Conservation (phyloP, 2,888 invertebrate species). For the Tetrapedia diversipes region DNA sequence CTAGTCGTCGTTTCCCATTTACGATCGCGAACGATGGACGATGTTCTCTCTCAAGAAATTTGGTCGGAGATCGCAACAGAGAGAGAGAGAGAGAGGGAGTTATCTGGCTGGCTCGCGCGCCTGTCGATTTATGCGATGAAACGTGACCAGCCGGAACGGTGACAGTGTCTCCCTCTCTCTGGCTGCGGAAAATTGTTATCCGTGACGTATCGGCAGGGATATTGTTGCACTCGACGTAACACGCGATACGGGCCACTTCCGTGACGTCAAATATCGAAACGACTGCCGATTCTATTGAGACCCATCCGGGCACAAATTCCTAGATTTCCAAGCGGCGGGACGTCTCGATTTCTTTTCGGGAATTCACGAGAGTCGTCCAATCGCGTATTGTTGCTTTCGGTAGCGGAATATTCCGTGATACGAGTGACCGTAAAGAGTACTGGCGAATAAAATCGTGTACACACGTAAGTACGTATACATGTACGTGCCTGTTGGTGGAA, state of each 20-base stretch:
- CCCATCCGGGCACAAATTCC: conserved; percentile 17
- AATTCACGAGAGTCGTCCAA: no score
- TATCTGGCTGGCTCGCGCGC: background rate
- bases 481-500: no score
- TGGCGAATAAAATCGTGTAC: background rate
- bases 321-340: background rate
- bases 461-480: no score
- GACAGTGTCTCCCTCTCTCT: conserved; percentile 11
- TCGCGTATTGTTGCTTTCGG: background rate
- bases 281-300: background rate
- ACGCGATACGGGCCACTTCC: conserved; percentile 19
- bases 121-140: conserved; percentile 29
- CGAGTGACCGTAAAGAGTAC: background rate
- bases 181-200: conserved; percentile 34
- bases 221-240: conserved; percentile 8
- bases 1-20: conserved; percentile 25
- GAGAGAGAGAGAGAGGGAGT: no score
- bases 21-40: conserved; percentile 3
- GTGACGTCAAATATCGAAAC: conserved; percentile 19
- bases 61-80: background rate
- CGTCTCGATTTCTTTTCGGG: background rate
- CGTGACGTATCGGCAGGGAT: conserved; percentile 41
- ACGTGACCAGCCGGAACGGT: conserved; percentile 28
- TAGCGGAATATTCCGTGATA: no score
- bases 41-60: conserved; percentile 3